phyloP scores from a whole-genome alignment of 1,140 invertebrate species.

The Trichomalopsis sarcophagae region DNA sequence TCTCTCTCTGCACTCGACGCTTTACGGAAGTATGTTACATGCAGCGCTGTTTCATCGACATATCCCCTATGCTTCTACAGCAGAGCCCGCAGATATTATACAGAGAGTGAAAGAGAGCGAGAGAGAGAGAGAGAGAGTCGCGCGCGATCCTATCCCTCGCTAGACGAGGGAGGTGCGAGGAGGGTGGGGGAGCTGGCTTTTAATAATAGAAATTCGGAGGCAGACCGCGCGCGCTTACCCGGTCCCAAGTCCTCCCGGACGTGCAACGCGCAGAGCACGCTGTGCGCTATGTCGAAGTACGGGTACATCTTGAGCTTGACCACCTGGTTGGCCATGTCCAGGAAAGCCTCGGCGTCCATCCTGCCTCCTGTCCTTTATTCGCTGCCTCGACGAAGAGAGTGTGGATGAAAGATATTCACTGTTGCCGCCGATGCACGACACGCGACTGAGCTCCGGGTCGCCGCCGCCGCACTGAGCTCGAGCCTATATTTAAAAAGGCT shows the following conservation, averaged over 20 bases:
- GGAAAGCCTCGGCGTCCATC: constrained; percentile 97
- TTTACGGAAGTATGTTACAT: no score
- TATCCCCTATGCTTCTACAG: background rate
- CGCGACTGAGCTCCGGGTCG: background rate
- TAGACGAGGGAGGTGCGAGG: background rate
- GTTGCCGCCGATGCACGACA: background rate
- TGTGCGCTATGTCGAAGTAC: constrained; percentile 98
- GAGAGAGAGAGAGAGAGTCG: background rate
- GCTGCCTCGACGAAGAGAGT: background rate
- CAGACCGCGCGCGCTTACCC: constrained; percentile 77
- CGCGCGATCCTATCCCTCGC: background rate
- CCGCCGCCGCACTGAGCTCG: background rate
- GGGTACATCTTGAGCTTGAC: constrained; percentile 99
- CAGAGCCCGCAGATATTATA: background rate
- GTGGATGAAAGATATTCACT: background rate
- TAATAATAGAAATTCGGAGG: constrained; percentile 48
- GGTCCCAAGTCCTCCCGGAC: constrained; percentile 96
- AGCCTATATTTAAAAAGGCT: constrained; percentile 2
- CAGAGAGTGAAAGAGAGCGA: no score
- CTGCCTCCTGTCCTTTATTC: constrained; percentile 16
- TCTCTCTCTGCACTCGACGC: no score
- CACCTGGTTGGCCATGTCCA: constrained; percentile 98
- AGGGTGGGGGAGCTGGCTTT: constrained; percentile 30
- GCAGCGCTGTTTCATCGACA: no score
- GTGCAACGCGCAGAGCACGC: constrained; percentile 90